Conservation (phyloP, 2,113 vertebrate genomes). For the Neogale vison region DNA sequence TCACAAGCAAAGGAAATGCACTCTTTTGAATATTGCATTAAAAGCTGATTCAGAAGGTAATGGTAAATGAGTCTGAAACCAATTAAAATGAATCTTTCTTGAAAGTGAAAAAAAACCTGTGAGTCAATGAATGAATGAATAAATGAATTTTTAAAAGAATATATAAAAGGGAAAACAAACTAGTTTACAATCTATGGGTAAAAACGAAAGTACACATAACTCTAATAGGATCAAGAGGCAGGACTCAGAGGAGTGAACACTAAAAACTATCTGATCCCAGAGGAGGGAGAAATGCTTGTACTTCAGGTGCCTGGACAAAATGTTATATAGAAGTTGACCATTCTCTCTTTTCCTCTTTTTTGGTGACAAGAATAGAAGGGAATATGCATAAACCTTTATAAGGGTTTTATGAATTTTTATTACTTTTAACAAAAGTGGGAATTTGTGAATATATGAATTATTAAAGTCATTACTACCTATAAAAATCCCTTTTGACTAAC, state of each 20-base stretch:
- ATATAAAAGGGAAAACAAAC: too few species aligned
- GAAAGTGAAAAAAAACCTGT: not conserved
- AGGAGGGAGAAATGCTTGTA: not conserved
- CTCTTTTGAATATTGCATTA: not conserved
- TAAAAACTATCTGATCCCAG: not conserved
- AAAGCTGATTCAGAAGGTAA: constrained; percentile 47
- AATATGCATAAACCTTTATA: not conserved
- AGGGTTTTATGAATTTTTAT: not conserved
- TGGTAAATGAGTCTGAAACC: constrained; percentile 21
- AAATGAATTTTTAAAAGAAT: too few species aligned
- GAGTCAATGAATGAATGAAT: too few species aligned
- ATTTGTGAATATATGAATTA: not conserved
- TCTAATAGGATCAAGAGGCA: not conserved
- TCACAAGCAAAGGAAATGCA: constrained; percentile 2
- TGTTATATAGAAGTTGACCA: rapidly evolving
- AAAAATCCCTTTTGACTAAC: not conserved
- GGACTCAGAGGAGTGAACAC: not conserved
- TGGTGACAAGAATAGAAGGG: not conserved
- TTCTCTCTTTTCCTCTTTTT: not conserved
- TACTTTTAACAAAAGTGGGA: not conserved
- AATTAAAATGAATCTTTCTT: constrained; percentile 35
- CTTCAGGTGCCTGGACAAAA: not conserved
- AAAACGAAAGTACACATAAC: not conserved
- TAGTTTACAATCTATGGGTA: not conserved
- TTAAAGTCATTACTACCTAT: not conserved